Evolutionary conservation across 2,797 vertebrate genomes (phyloP), one percentile per base, ranked within the genome.

Genomic region (Sparidentex hasta): DNA sequence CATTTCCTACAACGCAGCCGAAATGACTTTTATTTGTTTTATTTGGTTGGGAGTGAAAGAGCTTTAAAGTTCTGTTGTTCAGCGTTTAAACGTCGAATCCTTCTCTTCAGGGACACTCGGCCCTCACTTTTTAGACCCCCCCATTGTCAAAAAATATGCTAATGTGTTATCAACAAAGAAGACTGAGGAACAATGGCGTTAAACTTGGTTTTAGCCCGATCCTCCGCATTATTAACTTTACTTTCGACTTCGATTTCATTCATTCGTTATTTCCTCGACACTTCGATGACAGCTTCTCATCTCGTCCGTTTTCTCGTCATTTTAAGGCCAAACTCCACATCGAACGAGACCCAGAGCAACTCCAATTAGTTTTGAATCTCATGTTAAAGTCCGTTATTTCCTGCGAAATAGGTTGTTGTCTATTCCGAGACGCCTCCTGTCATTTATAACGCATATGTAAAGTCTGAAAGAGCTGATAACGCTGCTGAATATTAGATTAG

Each of bases 161-260:
- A 97, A 98, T 98, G 94, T 88, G 94, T 95, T 94, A 97, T 97
- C 97, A 97, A 98, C 97, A 98, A 97, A 97, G 97, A 96, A 83
- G 62, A 82, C 80, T 51, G 84, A 67, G 87, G 95, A 97, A 97
- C 97, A 98, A 98, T 97, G 95, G 96, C 90, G 90, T 93, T 90
- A 92, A 95, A 93, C 90, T 94, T 88, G 87, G 50, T 86, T 88
- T 90, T 77, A 81, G 64, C 81, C 66, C 14, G 62, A 46, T 78
- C 81, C n/a, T 80, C 1, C 13, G 46, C 11, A 18, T 44, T 71
- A 46, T 51, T 0, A 0, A 17, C 33, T 70, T 67, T 11, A 55
- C 41, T 44, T 56, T 71, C 12, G 5, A 66, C 13, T 58, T 4
- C 0, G 2, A 4, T 69, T 65, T 72, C 5, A 71, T 82, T 62